Evolutionary conservation across 2,113 vertebrate genomes (phyloP), one percentile per base, ranked within the genome.

Genomic region (Zingel zingel): DNA sequence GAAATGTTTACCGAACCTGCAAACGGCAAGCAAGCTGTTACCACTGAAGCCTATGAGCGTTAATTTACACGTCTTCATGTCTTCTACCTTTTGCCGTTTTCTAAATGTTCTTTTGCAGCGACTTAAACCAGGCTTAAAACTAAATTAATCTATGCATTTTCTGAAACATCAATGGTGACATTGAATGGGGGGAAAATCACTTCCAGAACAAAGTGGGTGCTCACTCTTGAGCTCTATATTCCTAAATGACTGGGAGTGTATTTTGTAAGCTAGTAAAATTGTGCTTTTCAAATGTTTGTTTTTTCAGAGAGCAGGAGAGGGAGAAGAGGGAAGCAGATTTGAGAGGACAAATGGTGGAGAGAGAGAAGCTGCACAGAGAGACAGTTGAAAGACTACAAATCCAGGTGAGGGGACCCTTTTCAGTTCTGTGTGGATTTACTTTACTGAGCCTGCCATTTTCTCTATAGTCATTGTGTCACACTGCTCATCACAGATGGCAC

Each of bases 241-340:
- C 4, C 8, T 3, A 25, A 39, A 54, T 65, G 23, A 43, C 21
- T 48, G 2, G 6, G 36, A 33, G 11, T 25, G 39, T 69, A 14
- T 66, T 81, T 74, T 33, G 16, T 36, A 21, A 58, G 23, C 18
- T 23, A 8, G 67, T 51, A 57, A 66, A 58, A 69, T 14, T 58
- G 6, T 11, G n/a, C 2, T 4, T 16, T 36, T 48, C 12, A 59
- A 36, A 54, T 16, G 2, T 1, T 27, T 5, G 25, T n/a, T 50
- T 36, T 36, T 33, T 50, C 83, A 98, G 97, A 87, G 96, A 96
- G 88, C 91, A 88, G 39, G 97, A 97, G 89, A 93, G 94, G 78
- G 86, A 93, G 86, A 94, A 90, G 85, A 96, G 94, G 80, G 96
- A 97, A 61, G 93, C 94, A 14, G 95, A 96, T 39, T 84, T 96